phyloP scores from a whole-genome alignment of 2,888 invertebrate genomes.

The Lepidocyrtoides sp. region DNA sequence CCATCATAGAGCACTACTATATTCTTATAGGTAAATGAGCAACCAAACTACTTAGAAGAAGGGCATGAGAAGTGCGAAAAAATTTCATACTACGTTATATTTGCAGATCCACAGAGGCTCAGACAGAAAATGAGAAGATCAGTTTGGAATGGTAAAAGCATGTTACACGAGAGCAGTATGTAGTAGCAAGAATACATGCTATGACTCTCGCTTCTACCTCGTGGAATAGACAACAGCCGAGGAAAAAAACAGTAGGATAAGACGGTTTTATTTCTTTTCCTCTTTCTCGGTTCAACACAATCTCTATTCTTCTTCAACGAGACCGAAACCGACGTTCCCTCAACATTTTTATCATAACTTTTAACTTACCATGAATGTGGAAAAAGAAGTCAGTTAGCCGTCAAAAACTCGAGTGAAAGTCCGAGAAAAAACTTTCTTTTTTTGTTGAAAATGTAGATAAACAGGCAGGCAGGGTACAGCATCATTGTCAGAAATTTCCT shows the following conservation, averaged over 20 bases:
- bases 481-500: too few relatives aligned
- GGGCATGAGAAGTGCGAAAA: conserved; percentile 42
- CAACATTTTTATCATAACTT: conserved; percentile 43
- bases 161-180: conserved; percentile 46
- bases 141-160: conserved; percentile 44
- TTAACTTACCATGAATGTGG: background rate
- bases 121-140: conserved; percentile 42
- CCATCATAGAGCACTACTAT: too few relatives aligned
- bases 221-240: background rate
- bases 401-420: conserved; percentile 46
- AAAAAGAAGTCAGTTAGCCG: conserved; percentile 38
- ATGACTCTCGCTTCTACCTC: background rate
- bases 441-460: background rate
- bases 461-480: too few relatives aligned
- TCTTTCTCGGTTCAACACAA: background rate
- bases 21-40: too few relatives aligned
- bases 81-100: conserved; percentile 38
- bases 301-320: background rate
- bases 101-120: conserved; percentile 46
- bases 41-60: background rate
- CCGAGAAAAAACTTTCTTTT: conserved; percentile 27
- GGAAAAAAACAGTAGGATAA: too few relatives aligned
- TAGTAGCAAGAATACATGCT: conserved; percentile 31
- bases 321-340: conserved; percentile 30
- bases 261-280: conserved; percentile 37